Base-by-base conservation (phyloP, 2,888 invertebrate genomes). In the Crioceris asparagi region DNA sequence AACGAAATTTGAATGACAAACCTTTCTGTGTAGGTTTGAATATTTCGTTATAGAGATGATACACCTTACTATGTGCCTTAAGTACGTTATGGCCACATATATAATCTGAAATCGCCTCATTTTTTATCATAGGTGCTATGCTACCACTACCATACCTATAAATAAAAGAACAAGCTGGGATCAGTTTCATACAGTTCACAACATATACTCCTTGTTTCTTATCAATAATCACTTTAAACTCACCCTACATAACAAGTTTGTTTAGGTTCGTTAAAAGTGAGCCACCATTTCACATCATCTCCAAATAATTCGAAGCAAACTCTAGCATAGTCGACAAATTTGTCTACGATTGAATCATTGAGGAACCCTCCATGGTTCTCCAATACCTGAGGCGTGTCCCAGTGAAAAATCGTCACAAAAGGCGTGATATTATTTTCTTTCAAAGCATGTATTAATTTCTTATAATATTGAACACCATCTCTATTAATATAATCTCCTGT, bases 261-360 rank as follows among this genome's bases (percentile, higher is more conserved):
- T 34, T 49, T 55, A 0, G 70, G 68, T 49, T 72, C 73, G 45
- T 72, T 73, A 41, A 71, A 62, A 0, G 73, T 72, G 4, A 69
- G 57, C 71, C 71, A 72, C 27, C 54, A 51, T 43, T 67, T 61
- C 0, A 65, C 62, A 12, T 47, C 33, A 33, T 53, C 51, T 3
- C 57, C 56, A 35, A 55, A 55, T 6, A 43, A 12, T 10, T 45
- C 34, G 45, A 51, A 56, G 4, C 61, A 67, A 1, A 71, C 58
- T 38, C 65, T 55, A 0, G 73, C 72, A 44, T 71, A 74, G 45
- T 72, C 70, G 45, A 62, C 69, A 42, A 68, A 74, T 18, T 25
- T 27, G 7, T 27, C 27, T 6, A 27, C 12, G 15, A 27, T 11
- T 6, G 12, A 14, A 12, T 5, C 35, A 16, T 35, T 35, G 10